Evolutionary conservation across 1,140 invertebrate genomes (phyloP).

Genomic region (Drosophila sturtevanti): DNA sequence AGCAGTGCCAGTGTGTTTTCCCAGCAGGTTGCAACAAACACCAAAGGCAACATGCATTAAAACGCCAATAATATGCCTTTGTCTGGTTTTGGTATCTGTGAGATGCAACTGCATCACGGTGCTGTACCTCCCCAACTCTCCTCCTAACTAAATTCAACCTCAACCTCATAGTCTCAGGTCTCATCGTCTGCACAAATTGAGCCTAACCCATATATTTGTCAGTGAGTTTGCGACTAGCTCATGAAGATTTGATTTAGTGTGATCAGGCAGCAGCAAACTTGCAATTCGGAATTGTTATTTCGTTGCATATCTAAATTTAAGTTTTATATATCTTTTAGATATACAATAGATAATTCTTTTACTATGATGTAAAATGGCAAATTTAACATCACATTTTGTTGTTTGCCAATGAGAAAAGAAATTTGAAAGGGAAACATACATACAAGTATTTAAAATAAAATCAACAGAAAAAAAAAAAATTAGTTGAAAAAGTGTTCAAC

Average conservation of each 20-base stretch:
- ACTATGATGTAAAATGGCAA: slow-evolving; percentile 2
- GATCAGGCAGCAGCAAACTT: slow-evolving; percentile 24
- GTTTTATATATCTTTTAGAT: slow-evolving; percentile 62
- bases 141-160: not conserved
- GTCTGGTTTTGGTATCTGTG: slow-evolving; percentile 58
- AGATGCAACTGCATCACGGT: slow-evolving; percentile 39
- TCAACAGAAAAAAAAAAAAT: not conserved
- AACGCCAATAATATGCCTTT: slow-evolving; percentile 55
- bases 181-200: slow-evolving; percentile 52
- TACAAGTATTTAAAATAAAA: not conserved
- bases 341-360: slow-evolving; percentile 58
- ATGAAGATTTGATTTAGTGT: slow-evolving; percentile 80
- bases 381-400: not conserved
- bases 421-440: not conserved
- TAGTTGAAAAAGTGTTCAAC: not conserved
- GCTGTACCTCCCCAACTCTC: slow-evolving; percentile 9
- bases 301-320: slow-evolving; percentile 78
- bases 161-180: not conserved
- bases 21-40: slow-evolving; percentile 73
- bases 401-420: not conserved
- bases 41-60: slow-evolving; percentile 71
- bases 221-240: slow-evolving; percentile 53
- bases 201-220: slow-evolving; percentile 82
- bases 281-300: slow-evolving; percentile 14
- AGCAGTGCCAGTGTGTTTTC: slow-evolving; percentile 53